phyloP scores from a whole-genome alignment of 2,797 vertebrate species.

The Octomys mimax region DNA sequence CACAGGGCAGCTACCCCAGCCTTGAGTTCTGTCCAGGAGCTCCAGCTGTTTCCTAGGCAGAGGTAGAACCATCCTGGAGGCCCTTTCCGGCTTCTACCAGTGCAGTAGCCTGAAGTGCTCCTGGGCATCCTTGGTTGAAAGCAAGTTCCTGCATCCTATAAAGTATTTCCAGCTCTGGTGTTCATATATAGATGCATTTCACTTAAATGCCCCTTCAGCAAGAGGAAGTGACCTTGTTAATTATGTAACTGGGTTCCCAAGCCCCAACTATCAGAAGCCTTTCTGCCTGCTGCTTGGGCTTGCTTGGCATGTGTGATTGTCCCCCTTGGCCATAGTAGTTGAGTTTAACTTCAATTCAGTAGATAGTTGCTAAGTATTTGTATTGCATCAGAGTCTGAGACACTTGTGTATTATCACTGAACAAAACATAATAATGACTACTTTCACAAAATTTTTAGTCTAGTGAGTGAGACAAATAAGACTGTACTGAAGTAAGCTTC shows the following conservation, averaged over 20 bases:
- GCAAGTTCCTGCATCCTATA: background rate
- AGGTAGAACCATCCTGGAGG: accelerated
- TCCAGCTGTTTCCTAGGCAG: background rate
- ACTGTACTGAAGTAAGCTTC: background rate
- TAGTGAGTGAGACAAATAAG: background rate
- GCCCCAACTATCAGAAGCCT: background rate
- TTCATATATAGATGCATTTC: background rate
- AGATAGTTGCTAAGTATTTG: background rate
- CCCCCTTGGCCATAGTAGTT: background rate
- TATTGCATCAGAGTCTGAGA: background rate
- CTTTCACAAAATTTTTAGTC: background rate
- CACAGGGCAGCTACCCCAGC: background rate
- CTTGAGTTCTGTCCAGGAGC: background rate
- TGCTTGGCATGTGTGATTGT: background rate
- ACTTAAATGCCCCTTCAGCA: background rate
- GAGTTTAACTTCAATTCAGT: background rate
- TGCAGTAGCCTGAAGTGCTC: background rate
- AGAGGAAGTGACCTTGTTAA: background rate
- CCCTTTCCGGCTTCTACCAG: background rate
- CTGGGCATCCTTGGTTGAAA: background rate
- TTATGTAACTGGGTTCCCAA: background rate
- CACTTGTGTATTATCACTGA: background rate
- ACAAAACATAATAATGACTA: background rate
- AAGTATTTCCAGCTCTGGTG: background rate
- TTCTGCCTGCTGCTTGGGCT: background rate